Base-by-base conservation (phyloP, 1,140 invertebrate genomes). In the Lordiphosa collinella region DNA sequence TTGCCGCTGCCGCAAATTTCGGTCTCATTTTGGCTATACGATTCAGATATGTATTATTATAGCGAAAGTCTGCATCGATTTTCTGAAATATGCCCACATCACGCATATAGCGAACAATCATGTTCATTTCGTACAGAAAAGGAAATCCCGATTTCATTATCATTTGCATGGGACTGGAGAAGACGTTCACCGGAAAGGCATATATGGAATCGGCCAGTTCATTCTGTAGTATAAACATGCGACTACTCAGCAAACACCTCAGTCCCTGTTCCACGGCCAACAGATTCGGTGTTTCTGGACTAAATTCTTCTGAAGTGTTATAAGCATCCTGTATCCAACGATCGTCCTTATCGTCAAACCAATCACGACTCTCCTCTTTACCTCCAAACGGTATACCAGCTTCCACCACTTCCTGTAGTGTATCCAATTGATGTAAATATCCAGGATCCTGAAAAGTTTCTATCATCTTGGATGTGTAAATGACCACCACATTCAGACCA, bases 381-480 rank as follows among this genome's bases (percentile, higher is more conserved):
- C 91, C 91, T n/a, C 88, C 88, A 51, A 70, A 89, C n/a, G 88
- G 85, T 12, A 91, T 78, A n/a, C 76, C 87, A 18, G 86, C 89
- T 0, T 79, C 76, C 8, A 91, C 49, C 3, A 91, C 69, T 51
- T 92, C 90, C 31, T 89, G 50, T 3, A 91, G 59, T 0, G 86
- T 88, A 29, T 90, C 74, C 9, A 92, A 89, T 71, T 92, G 91
- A 50, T 90, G 72, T 34, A 91, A 75, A 31, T 76, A 89, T n/a
- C 87, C 86, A 0, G 91, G 90, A 57, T 90, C 86, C 34, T 90
- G 90, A 14, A 92, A 88, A 0, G 91, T 90, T 16, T 79, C 74
- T 10, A 92, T 91, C 43, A 92, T 71, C 68, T 91, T 91, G 0
- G 91, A 91, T 31, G 91, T 89, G 62, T 91, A 92, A 0, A 89